Base-by-base conservation (phyloP, 92 coral and sea anemone genomes). In the Virgularia gustaviana region DNA sequence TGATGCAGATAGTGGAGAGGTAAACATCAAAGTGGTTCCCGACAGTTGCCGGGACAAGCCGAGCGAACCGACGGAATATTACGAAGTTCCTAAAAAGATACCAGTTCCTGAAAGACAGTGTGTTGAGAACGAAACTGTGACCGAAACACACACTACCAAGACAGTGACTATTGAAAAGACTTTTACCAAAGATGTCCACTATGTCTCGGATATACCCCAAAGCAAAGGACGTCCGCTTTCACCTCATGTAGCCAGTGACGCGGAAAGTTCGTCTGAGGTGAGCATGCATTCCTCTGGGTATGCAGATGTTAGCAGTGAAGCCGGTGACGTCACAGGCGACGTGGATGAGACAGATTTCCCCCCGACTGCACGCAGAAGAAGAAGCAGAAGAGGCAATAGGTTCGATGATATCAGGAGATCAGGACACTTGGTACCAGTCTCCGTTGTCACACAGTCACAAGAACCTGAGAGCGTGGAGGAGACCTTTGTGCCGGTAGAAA, bases 331-430 rank as follows among this genome's bases (percentile, higher is more conserved):
- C 20, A 49, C 22, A 6, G 58, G 58, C 8, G 22, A 28, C 10
- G 28, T 15, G 3, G 31, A 52, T 3, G 58, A 22, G 30, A 47
- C 6, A 47, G 3, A 47, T 25, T 5, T 25, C 18, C 8, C 55
- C 18, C 20, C 15, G 18, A 52, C 58, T 11, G 44, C 43, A 1
- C 75, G 75, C 9, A 47, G 15, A 19, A 49, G 61, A 42, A 35
- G 72, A 10, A 65, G 47, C 29, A 16, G 74, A 68, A 59, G 75
- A 24, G 75, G 75, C 9, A 68, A 68, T 51, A 22, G 75, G 6
- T 68, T 68, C 35, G 75, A 68, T 51, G 51, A 68, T 22, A 0
- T 68, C 60, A 68, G 51, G 75, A 68, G 60, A 33, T 68, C 75
- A 20, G 75, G 75, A 6, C 15, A 59, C 20, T 29, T 68, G 11